Conservation (phyloP, 2,888 invertebrate genomes). For the Adelognathus sp. region DNA sequence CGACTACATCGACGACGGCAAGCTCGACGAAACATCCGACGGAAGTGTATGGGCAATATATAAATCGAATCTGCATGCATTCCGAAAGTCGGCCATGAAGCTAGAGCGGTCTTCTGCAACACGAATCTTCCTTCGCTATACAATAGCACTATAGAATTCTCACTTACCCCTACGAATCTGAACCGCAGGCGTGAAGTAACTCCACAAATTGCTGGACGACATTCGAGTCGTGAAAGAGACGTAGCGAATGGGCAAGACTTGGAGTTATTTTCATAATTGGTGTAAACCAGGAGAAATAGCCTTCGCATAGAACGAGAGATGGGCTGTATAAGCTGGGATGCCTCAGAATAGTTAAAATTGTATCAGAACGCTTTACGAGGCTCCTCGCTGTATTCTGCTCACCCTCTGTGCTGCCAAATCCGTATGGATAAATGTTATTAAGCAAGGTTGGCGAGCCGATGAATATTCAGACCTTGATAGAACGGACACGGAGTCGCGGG, state of each 20-base stretch:
- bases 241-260: slow-evolving; percentile 10
- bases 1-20: background rate
- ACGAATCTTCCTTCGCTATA: background rate
- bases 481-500: slow-evolving; percentile 50
- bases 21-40: slow-evolving; percentile 10
- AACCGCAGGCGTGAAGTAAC: background rate
- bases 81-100: slow-evolving; percentile 46
- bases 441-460: slow-evolving; percentile 66
- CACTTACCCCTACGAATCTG: slow-evolving; percentile 1
- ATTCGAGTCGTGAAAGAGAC: slow-evolving; percentile 14
- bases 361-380: slow-evolving; percentile 19
- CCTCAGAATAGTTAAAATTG: slow-evolving; percentile 51
- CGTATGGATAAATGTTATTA: slow-evolving; percentile 71
- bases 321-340: slow-evolving; percentile 40
- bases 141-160: slow-evolving; percentile 6
- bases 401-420: slow-evolving; percentile 59
- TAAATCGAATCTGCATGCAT: slow-evolving; percentile 51
- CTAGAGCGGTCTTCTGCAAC: background rate
- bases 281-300: slow-evolving; percentile 9
- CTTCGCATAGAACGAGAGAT: slow-evolving; percentile 15
- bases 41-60: slow-evolving; percentile 44
- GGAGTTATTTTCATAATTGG: slow-evolving; percentile 39
- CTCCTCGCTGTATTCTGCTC: slow-evolving; percentile 44
- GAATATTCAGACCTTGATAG: slow-evolving; percentile 66
- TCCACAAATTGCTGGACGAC: background rate